Conservation (phyloP, 1,140 invertebrate species). For the Drosophila nebulosa region DNA sequence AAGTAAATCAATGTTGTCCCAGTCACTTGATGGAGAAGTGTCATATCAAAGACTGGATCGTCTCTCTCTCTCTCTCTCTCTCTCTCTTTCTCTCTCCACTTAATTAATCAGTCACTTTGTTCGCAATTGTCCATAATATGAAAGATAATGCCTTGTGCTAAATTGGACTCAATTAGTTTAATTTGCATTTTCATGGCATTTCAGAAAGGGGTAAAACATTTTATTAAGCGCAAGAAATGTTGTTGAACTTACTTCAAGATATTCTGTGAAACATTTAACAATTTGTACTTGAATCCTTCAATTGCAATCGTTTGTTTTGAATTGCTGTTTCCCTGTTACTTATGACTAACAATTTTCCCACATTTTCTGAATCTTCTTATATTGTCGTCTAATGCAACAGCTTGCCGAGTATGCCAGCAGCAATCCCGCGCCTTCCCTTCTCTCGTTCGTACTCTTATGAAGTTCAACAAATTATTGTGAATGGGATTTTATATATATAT, state of each 20-base stretch:
- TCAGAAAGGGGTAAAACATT: constrained; percentile 11
- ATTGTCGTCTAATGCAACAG: constrained; percentile 71
- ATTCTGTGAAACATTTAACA: neutral
- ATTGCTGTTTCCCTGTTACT: constrained; percentile 32
- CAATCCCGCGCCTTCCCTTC: neutral
- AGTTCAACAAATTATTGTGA: constrained; percentile 79
- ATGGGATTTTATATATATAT: constrained; percentile 45
- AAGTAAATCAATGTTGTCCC: neutral
- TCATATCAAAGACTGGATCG: neutral
- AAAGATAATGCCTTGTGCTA: constrained; percentile 40
- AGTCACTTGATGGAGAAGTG: neutral
- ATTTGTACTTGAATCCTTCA: neutral
- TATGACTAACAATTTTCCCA: constrained; percentile 28
- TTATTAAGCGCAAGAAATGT: no score
- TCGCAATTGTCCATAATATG: constrained; percentile 27
- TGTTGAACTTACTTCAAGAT: neutral
- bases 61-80: neutral
- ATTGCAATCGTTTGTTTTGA: neutral
- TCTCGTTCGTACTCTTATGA: constrained; percentile 50
- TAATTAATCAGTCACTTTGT: neutral
- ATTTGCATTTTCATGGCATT: constrained; percentile 53
- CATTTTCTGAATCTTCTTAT: constrained; percentile 27
- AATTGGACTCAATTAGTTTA: constrained; percentile 68
- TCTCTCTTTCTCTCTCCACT: neutral
- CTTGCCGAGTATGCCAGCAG: constrained; percentile 32